phyloP scores from a whole-genome alignment of 2,888 invertebrate species.

The Diachrysia chrysitis region DNA sequence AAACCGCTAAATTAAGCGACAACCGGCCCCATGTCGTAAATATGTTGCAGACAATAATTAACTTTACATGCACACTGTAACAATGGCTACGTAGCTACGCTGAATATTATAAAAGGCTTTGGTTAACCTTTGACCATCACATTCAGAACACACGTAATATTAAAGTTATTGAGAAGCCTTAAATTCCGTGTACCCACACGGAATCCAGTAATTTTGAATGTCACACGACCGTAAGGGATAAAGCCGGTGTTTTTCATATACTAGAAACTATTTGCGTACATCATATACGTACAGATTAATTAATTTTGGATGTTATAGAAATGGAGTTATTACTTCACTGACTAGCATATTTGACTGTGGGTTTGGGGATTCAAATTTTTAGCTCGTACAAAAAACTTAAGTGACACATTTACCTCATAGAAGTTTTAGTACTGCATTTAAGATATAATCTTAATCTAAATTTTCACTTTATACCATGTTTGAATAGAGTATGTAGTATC shows the following conservation, averaged over 20 bases:
- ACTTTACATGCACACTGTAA: conserved; percentile 62
- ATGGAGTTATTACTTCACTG: neutral
- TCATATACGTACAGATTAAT: neutral
- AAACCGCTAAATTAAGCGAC: conserved; percentile 84
- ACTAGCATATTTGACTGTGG: neutral
- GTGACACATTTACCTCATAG: too few species aligned
- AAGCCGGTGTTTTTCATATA: neutral
- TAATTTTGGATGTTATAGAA: neutral
- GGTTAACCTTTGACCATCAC: conserved; percentile 9
- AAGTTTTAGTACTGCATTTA: too few species aligned
- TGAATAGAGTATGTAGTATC: too few species aligned
- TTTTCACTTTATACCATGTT: too few species aligned
- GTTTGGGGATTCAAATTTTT: too few species aligned
- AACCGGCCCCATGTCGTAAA: conserved; percentile 73
- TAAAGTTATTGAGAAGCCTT: conserved; percentile 6
- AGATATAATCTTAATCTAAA: too few species aligned
- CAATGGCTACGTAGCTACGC: conserved; percentile 48
- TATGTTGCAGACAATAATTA: conserved; percentile 74
- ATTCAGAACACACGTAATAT: neutral
- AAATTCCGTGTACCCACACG: neutral
- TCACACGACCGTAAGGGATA: neutral
- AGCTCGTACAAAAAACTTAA: too few species aligned
- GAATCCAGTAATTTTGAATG: conserved; percentile 5
- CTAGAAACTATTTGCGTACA: conserved; percentile 6
- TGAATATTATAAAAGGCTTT: conserved; percentile 21